Conservation (phyloP, 2,113 vertebrate genomes). For the Ibidorhyncha struthersii region DNA sequence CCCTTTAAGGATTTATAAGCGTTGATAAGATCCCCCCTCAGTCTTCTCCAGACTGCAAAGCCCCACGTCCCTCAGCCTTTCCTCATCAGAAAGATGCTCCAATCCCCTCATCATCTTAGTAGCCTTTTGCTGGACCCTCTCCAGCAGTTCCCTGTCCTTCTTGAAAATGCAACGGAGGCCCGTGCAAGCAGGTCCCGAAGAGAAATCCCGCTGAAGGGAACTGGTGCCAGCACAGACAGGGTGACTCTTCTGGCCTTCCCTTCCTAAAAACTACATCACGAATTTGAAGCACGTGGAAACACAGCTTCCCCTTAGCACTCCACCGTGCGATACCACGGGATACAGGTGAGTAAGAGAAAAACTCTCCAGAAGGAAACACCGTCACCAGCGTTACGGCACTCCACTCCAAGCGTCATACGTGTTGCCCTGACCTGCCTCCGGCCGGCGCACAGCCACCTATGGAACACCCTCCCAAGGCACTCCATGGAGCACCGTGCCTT, state of each 20-base stretch:
- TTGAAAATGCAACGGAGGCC: not conserved
- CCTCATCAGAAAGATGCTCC: no score
- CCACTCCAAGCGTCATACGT: fast-evolving
- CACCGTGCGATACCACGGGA: fast-evolving
- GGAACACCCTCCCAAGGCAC: not conserved
- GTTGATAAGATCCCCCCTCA: no score
- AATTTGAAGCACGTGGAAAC: fast-evolving
- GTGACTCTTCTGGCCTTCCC: fast-evolving
- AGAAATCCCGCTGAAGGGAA: fast-evolving
- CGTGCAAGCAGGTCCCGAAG: fast-evolving
- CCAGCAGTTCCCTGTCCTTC: no score
- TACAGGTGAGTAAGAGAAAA: not conserved
- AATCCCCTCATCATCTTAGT: no score
- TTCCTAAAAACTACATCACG: fast-evolving
- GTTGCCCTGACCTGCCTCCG: not conserved
- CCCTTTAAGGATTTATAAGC: no score
- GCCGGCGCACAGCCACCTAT: fast-evolving
- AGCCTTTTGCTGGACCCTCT: no score
- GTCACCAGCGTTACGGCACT: not conserved
- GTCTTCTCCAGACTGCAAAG: no score
- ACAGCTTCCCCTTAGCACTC: fast-evolving
- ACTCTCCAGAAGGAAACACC: not conserved
- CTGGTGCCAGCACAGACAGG: fast-evolving
- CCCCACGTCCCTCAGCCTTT: no score
- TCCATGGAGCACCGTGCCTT: fast-evolving